Percentiles rank a stretch among this genome's conserved stretches.
Evolutionary conservation across 2,797 vertebrate genomes (phyloP).

Genomic region (Manis crassicaudata): DNA sequence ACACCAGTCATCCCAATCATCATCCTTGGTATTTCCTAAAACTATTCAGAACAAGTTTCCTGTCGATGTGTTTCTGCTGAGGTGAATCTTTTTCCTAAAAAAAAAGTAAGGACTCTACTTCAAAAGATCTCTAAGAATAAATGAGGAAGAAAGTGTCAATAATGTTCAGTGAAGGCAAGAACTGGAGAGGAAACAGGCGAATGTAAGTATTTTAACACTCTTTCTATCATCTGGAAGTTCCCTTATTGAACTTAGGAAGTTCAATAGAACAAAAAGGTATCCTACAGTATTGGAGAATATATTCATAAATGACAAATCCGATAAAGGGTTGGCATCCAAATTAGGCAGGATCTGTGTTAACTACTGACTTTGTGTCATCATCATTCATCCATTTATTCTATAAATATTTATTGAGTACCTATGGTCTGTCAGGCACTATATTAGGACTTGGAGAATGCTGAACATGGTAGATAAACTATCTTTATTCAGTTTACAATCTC

Average conservation of each 20-base stretch:
- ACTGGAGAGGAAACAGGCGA: neutral
- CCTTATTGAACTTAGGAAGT: neutral
- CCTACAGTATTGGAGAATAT: too few species aligned
- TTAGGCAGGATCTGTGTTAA: neutral
- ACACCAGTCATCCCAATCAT: neutral
- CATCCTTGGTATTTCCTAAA: conserved; percentile 1
- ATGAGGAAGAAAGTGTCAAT: conserved; percentile 15
- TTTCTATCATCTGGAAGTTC: neutral
- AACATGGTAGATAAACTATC: neutral
- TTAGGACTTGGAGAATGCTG: neutral
- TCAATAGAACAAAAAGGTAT: too few species aligned
- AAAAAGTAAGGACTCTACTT: neutral
- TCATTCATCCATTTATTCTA: neutral
- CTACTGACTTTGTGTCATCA: neutral
- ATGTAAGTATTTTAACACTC: neutral
- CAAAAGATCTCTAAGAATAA: conserved; percentile 39
- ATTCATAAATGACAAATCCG: too few species aligned
- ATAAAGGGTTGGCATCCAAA: too few species aligned
- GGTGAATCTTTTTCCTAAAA: conserved; percentile 1
- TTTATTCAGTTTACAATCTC: neutral
- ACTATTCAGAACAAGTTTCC: neutral
- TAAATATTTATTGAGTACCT: neutral
- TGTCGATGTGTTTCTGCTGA: neutral
- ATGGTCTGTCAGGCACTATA: neutral
- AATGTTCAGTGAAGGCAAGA: neutral